phyloP scores from a whole-genome alignment of 2,888 invertebrate genomes.

The Hirudinaria manillensis region DNA sequence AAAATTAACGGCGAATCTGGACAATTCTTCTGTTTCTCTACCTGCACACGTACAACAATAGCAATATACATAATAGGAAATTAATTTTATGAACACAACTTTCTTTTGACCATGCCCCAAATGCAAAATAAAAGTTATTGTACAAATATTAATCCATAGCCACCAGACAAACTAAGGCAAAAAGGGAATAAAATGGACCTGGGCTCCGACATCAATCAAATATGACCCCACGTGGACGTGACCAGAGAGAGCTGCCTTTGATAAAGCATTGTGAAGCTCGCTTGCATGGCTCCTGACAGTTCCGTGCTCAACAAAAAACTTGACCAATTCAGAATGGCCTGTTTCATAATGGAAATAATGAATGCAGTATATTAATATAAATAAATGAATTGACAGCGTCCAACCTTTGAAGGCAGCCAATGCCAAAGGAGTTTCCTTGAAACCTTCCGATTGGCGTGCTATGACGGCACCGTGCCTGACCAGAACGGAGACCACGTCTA shows the following conservation, averaged over 20 bases:
- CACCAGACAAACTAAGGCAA: background rate
- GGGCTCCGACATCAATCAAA: constrained; percentile 89
- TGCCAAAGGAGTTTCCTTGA: constrained; percentile 96
- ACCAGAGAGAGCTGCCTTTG: constrained; percentile 99
- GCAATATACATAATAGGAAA: too few species aligned
- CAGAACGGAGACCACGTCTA: constrained; percentile 62
- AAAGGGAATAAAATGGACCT: constrained; percentile 57
- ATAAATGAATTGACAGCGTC: constrained; percentile 27
- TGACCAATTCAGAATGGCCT: constrained; percentile 88
- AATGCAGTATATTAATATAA: constrained; percentile 62
- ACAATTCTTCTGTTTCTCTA: constrained; percentile 97
- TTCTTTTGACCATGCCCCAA: too few species aligned
- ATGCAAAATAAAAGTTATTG: too few species aligned
- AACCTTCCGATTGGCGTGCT: constrained; percentile 96
- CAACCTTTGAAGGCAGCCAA: constrained; percentile 82
- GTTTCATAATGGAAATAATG: constrained; percentile 48
- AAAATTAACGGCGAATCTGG: constrained; percentile 96
- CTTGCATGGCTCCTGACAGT: constrained; percentile 96
- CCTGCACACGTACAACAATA: constrained; percentile 52
- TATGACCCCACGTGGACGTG: constrained; percentile 94
- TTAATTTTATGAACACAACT: too few species aligned
- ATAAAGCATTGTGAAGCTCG: constrained; percentile 97
- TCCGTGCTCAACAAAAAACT: constrained; percentile 87
- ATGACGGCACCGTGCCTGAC: constrained; percentile 90
- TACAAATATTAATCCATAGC: too few species aligned